Evolutionary conservation across 2,888 invertebrate species (phyloP), one percentile per base, ranked within the genome.

Genomic region (Tanypteryx hageni): DNA sequence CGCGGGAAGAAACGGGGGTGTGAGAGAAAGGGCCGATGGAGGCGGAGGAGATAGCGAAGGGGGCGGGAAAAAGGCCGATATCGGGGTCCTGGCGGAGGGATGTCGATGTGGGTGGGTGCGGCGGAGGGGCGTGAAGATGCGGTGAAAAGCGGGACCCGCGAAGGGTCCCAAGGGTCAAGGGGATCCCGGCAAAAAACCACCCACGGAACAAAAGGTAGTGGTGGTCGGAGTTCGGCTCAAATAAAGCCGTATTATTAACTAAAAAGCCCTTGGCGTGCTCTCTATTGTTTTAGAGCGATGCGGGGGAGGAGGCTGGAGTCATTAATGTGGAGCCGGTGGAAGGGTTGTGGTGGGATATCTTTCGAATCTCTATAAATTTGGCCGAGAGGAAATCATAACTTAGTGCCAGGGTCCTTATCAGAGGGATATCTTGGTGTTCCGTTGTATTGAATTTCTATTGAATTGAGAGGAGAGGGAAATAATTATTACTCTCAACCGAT

Each of bases 201-300:
- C 31, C 89, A 44, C 27, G 16, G 89, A 86, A 89, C 89, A 89
- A 89, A 89, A 89, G 89, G 31, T 18, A 18, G 31, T 82, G 82
- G 83, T 83, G 83, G 56, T 18, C 31, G 56, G n/a, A 18, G 64
- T 16, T 16, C 18, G 83, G 64, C 61, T 31, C 61, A 68, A 89
- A 89, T 89, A 64, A 86, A 89, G 89, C 64, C 64, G 89, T 89
- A 64, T 89, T 89, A 64, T 89, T 89, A 44, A 31, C 64, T 44
- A 64, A 64, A 89, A 56, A 64, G 68, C 64, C 27, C 58, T 68
- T n/a, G 16, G 44, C 13, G 89, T 3, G 57, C 57, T 58, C 22
- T n/a, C 68, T 58, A 89, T 89, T 89, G 89, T 89, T 44, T 89
- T 31, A 10, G 64, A 44, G 7, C 56, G 44, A 13, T 44, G 18